Evolutionary conservation across 2,888 invertebrate species (phyloP).

Genomic region (Hirudinaria manillensis): DNA sequence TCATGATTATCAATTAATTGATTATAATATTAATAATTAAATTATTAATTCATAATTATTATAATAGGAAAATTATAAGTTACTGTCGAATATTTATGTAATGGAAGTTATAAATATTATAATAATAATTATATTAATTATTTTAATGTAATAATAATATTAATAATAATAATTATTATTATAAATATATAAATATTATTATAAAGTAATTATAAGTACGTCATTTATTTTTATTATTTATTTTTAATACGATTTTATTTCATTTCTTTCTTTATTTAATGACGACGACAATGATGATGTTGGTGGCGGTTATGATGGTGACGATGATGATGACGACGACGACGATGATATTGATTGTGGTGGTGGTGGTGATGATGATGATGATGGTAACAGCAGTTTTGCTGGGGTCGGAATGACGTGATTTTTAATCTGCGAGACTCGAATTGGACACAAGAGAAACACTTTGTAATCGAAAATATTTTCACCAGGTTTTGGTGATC

Average conservation of each 20-base stretch:
- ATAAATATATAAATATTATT: too few species aligned
- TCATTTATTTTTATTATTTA: too few species aligned
- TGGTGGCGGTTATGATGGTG: background rate
- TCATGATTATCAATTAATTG: background rate
- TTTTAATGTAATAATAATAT: background rate
- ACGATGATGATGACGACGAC: background rate
- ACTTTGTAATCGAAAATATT: background rate
- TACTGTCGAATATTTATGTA: too few species aligned
- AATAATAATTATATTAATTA: too few species aligned
- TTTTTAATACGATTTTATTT: background rate
- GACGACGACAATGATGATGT: background rate
- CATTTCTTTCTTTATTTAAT: background rate
- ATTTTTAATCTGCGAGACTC: background rate
- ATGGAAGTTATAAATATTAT: too few species aligned
- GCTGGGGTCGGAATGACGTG: background rate
- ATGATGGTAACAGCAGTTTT: background rate
- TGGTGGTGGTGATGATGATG: background rate
- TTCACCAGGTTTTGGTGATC: background rate
- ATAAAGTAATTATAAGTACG: too few species aligned
- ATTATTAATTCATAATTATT: background rate
- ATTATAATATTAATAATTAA: background rate
- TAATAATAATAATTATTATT: too few species aligned
- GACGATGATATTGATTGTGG: background rate
- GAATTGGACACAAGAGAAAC: background rate
- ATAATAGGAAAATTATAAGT: background rate